Conservation (phyloP, 2,797 vertebrate species). For the Parambassis ranga region DNA sequence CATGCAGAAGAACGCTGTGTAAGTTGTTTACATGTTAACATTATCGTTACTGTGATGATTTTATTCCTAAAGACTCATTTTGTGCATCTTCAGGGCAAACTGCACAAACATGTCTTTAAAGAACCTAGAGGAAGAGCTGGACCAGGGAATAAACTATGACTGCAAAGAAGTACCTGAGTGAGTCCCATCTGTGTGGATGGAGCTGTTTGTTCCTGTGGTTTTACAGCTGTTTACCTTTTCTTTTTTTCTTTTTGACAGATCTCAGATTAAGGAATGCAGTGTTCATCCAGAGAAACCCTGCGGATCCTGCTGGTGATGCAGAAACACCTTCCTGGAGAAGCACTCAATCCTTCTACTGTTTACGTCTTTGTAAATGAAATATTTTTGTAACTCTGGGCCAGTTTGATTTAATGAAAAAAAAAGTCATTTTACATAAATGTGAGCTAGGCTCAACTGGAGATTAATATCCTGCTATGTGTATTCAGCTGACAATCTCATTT, state of each 20-base stretch:
- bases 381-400: background rate
- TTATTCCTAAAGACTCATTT: too few species aligned
- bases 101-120: slow-evolving; percentile 67
- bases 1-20: slow-evolving; percentile 45
- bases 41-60: too few species aligned
- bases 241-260: slow-evolving; percentile 34
- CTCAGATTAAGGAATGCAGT: slow-evolving; percentile 51
- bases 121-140: slow-evolving; percentile 40
- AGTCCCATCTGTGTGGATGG: slow-evolving; percentile 25
- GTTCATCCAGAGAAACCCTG: slow-evolving; percentile 35
- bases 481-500: background rate
- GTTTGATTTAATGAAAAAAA: slow-evolving; percentile 3
- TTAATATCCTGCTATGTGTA: background rate
- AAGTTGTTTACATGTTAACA: too few species aligned
- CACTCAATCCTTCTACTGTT: background rate
- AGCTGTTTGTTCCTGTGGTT: background rate
- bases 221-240: background rate
- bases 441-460: too few species aligned
- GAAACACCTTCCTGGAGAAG: background rate
- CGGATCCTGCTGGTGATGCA: slow-evolving; percentile 63
- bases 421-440: background rate
- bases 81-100: slow-evolving; percentile 49
- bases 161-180: slow-evolving; percentile 69
- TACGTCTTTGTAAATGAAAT: background rate
- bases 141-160: slow-evolving; percentile 50